phyloP scores from a whole-genome alignment of 2,888 invertebrate genomes.

The Flexamia atlantica region DNA sequence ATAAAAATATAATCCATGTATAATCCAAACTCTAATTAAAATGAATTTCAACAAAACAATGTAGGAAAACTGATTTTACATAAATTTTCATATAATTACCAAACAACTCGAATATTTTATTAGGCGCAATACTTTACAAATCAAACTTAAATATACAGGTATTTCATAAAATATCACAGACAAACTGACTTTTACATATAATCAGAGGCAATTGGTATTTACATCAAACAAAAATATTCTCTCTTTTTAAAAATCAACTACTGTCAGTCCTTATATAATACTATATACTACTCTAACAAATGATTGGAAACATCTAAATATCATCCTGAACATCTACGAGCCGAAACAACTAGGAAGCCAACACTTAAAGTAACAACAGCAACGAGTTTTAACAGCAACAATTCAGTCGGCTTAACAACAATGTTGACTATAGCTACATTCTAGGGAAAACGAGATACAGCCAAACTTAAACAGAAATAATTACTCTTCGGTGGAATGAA shows the following conservation, averaged over 20 bases:
- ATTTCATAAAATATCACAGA: constrained; percentile 31
- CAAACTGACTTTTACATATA: constrained; percentile 3
- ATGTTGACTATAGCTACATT: neutral
- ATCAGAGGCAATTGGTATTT: constrained; percentile 12
- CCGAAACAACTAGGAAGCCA: neutral
- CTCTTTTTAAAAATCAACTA: neutral
- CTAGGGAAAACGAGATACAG: neutral
- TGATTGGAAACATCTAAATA: constrained; percentile 29
- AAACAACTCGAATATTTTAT: too few species aligned
- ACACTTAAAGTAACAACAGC: constrained; percentile 24
- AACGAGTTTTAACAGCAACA: constrained; percentile 17
- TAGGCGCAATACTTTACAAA: neutral
- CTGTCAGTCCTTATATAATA: neutral
- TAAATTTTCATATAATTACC: too few species aligned
- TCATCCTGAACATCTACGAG: constrained; percentile 7
- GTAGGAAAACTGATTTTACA: constrained; percentile 1
- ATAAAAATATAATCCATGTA: neutral
- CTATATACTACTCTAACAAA: constrained; percentile 6
- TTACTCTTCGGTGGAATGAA: neutral
- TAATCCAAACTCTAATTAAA: neutral
- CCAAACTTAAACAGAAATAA: neutral
- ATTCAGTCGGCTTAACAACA: constrained; percentile 21
- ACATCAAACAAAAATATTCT: constrained; percentile 4
- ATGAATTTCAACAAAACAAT: neutral
- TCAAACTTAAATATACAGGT: neutral